Evolutionary conservation across 2,888 invertebrate species (phyloP).

Genomic region (Acronicta aceris): DNA sequence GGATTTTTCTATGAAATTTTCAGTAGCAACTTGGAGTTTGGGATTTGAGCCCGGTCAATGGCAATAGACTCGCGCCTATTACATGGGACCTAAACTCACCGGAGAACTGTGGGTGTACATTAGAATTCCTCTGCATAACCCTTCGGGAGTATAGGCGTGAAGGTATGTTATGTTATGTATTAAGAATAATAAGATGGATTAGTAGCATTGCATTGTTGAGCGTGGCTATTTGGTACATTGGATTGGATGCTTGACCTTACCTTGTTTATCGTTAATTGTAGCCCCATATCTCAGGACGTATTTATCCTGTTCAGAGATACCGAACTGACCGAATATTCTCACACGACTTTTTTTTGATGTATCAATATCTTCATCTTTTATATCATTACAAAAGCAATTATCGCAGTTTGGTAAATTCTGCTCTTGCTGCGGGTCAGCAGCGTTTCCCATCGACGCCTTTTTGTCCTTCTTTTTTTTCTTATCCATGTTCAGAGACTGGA

Average conservation of each 20-base stretch:
- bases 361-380: not conserved
- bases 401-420: conserved; percentile 7
- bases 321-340: conserved; percentile 75
- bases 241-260: conserved; percentile 53
- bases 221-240: not conserved
- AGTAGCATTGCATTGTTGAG: not conserved
- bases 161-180: too few relatives aligned
- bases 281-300: conserved; percentile 78
- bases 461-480: conserved; percentile 65
- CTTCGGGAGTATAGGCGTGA: too few relatives aligned
- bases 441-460: conserved; percentile 33
- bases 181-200: too few relatives aligned
- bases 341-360: conserved; percentile 64
- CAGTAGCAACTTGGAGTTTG: too few relatives aligned
- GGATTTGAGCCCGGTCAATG: too few relatives aligned
- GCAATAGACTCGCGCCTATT: too few relatives aligned
- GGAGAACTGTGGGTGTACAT: too few relatives aligned
- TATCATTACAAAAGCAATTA: conserved; percentile 7
- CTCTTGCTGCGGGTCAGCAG: not conserved
- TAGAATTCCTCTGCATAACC: too few relatives aligned
- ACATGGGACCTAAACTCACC: too few relatives aligned
- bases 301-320: conserved; percentile 72
- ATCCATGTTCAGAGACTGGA: conserved; percentile 74
- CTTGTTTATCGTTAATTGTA: conserved; percentile 72
- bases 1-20: too few relatives aligned